Evolutionary conservation across 2,888 invertebrate species (phyloP).

Genomic region (Campoletis raptor): DNA sequence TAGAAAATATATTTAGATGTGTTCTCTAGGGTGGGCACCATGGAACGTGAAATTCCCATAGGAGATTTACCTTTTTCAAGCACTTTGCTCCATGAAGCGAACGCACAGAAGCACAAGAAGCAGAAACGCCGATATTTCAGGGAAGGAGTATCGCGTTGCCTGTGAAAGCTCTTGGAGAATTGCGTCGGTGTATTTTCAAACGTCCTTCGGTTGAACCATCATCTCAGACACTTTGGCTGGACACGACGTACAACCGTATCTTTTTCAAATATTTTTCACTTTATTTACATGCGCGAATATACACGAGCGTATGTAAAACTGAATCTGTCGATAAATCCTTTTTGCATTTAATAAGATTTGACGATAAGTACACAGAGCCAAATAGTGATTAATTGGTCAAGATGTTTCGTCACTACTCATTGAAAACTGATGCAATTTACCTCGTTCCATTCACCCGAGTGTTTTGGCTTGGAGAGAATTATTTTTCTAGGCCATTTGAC

Average conservation of each 20-base stretch:
- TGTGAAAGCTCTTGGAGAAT: conserved; percentile 28
- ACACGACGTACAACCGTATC: conserved; percentile 17
- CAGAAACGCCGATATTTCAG: conserved; percentile 23
- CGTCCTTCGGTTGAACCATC: conserved; percentile 30
- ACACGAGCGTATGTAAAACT: not conserved
- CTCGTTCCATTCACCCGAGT: not conserved
- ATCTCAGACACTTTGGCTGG: conserved; percentile 20
- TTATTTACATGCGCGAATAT: not conserved
- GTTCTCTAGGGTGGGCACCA: conserved; percentile 73
- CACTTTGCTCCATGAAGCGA: conserved; percentile 43
- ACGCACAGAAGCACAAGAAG: conserved; percentile 12
- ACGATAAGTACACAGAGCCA: not conserved
- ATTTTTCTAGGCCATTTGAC: not conserved
- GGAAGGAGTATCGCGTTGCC: conserved; percentile 55
- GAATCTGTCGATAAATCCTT: not conserved
- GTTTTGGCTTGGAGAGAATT: not conserved
- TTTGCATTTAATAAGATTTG: not conserved
- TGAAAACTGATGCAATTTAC: not conserved
- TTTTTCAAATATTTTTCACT: conserved; percentile 5
- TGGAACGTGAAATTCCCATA: conserved; percentile 76
- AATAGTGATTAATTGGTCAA: not conserved
- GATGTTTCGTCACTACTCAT: not conserved
- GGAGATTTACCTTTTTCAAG: conserved; percentile 72
- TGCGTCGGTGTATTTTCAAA: conserved; percentile 26
- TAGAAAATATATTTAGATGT: conserved; percentile 3